Conservation (phyloP, 2,888 invertebrate genomes). For the Hetaerina titia region DNA sequence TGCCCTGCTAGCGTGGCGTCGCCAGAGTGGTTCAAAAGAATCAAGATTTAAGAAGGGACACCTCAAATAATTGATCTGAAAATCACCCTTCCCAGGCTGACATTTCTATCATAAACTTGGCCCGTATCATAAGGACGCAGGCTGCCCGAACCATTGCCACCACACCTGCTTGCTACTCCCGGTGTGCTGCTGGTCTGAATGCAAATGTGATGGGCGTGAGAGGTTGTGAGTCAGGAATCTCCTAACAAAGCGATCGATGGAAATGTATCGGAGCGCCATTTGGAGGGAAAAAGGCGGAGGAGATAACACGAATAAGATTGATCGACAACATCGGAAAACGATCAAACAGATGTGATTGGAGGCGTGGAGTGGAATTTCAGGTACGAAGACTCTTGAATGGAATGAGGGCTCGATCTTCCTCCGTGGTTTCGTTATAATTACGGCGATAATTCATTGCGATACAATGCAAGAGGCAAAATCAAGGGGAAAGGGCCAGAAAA, state of each 20-base stretch:
- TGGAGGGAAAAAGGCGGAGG: not conserved
- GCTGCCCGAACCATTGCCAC: not conserved
- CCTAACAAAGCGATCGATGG: not conserved
- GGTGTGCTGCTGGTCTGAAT: not conserved
- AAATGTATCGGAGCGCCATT: not conserved
- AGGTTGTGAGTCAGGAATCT: not conserved
- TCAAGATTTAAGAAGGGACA: too few species aligned
- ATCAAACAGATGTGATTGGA: not conserved
- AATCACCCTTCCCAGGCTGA: too few species aligned
- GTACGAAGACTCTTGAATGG: not conserved
- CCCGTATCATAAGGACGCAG: not conserved
- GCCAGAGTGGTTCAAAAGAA: too few species aligned
- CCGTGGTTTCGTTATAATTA: not conserved
- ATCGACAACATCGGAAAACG: not conserved
- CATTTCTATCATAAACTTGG: not conserved
- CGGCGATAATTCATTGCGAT: not conserved
- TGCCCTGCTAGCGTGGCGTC: too few species aligned
- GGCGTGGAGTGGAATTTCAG: not conserved
- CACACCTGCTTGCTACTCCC: not conserved
- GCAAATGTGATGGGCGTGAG: not conserved
- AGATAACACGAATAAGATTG: not conserved
- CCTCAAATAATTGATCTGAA: too few species aligned
- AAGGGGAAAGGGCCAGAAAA: not conserved
- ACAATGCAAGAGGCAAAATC: not conserved
- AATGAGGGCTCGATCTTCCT: not conserved